Percentiles rank a stretch among this genome's conserved stretches.
phyloP scores from a whole-genome alignment of 2,113 vertebrate species.

The Urocynchramus pylzowi region DNA sequence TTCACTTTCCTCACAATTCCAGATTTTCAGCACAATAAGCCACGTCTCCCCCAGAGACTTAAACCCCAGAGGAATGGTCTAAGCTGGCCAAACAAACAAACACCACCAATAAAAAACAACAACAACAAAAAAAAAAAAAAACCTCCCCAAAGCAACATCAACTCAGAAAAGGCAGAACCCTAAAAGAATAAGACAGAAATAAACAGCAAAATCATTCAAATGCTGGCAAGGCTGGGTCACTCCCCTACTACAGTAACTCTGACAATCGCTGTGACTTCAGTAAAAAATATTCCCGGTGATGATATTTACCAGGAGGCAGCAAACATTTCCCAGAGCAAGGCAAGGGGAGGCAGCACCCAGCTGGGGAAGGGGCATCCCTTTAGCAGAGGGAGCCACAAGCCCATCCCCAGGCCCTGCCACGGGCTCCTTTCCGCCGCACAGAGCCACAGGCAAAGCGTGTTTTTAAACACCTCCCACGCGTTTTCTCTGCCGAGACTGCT shows the following conservation, averaged over 20 bases:
- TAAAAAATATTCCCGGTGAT: background rate
- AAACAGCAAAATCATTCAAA: background rate
- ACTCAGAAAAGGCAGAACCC: background rate
- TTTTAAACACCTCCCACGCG: conserved; percentile 32
- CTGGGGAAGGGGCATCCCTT: background rate
- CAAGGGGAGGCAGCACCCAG: background rate
- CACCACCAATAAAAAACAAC: background rate
- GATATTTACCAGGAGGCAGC: background rate
- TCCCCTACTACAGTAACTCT: background rate
- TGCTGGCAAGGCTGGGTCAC: background rate
- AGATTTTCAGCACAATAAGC: conserved; percentile 23
- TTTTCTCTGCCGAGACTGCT: conserved; percentile 11
- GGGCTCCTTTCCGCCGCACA: background rate
- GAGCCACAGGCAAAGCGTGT: conserved; percentile 27
- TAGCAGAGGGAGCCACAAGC: background rate
- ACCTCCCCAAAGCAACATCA: background rate
- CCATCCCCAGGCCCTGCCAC: background rate
- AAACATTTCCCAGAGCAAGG: background rate
- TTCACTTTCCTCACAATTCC: background rate
- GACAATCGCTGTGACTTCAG: background rate
- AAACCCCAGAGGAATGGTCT: background rate
- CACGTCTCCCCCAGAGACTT: background rate
- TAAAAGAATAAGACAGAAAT: background rate
- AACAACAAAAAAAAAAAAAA: too few relatives aligned
- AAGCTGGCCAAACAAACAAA: background rate